A percentile compares a stretch with the other conserved stretches of the same genome.
These are phyloP conservation scores for Atherinosoma microstoma DNA, from an alignment of 2,797 vertebrate genomes.

Conservation along the genomic window DNA sequence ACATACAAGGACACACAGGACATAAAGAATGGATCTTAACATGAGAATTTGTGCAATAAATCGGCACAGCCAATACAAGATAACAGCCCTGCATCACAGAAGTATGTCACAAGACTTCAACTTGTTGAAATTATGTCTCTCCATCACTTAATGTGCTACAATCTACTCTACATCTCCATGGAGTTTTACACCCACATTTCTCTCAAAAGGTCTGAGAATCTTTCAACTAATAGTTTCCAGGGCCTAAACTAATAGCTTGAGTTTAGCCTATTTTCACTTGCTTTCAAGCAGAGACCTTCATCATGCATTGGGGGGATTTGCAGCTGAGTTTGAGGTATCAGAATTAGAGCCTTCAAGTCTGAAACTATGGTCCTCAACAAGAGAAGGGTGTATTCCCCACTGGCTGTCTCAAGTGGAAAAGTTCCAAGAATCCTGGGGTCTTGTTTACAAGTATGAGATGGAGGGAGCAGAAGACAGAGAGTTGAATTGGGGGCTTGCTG, in stretches of 20 bases:
- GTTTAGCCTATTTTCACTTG: background rate
- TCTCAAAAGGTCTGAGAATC: background rate
- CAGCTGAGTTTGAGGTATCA: too few species aligned
- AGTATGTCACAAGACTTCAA: too few species aligned
- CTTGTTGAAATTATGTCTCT: too few species aligned
- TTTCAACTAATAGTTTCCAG: background rate
- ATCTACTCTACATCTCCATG: background rate
- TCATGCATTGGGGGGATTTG: too few species aligned
- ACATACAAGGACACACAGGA: background rate
- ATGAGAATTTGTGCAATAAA: too few species aligned
- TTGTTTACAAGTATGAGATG: background rate
- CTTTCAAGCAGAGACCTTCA: too few species aligned
- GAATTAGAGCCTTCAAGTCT: too few species aligned
- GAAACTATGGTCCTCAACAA: too few species aligned
- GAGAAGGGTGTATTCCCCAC: too few species aligned
- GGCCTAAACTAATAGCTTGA: background rate
- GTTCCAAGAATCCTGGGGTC: background rate
- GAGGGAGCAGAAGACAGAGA: background rate
- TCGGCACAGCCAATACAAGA: background rate
- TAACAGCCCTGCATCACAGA: background rate
- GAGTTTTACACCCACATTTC: too few species aligned
- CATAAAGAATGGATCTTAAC: background rate
- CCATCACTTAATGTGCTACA: too few species aligned
- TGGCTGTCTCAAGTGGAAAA: background rate
- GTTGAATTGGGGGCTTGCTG: background rate